Evolutionary conservation across 2,113 vertebrate genomes (phyloP).

Genomic region (Burhinus bistriatus): DNA sequence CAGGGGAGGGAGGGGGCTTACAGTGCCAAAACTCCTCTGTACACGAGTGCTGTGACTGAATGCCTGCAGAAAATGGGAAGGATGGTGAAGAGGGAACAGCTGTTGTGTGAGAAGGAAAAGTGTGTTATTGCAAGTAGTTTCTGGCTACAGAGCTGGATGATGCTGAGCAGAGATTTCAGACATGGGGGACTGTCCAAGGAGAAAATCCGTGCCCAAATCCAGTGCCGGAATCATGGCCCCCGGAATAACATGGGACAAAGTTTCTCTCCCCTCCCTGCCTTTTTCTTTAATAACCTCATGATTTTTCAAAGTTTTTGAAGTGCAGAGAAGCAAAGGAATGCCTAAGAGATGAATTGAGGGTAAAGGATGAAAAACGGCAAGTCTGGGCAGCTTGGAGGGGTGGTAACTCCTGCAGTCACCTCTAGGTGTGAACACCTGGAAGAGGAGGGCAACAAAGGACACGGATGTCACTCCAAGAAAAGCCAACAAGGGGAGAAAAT

Average conservation of each 20-base stretch:
- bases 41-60: rapidly evolving
- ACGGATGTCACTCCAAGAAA: not conserved
- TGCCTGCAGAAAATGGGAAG: not conserved
- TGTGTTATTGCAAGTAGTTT: not conserved
- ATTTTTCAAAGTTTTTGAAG: not conserved
- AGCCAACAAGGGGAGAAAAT: not conserved
- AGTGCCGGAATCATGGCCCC: not conserved
- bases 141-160: not conserved
- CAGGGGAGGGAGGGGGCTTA: not conserved
- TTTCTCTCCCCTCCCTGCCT: not conserved
- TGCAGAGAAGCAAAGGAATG: not conserved
- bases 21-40: not conserved
- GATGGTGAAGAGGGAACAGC: not conserved
- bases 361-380: not conserved
- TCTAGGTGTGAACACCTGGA: not conserved
- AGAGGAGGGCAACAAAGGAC: not conserved
- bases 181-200: rapidly evolving
- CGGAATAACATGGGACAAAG: not conserved
- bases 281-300: not conserved
- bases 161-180: not conserved
- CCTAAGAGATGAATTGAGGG: not conserved
- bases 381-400: not conserved
- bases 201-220: not conserved
- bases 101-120: not conserved
- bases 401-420: rapidly evolving